Conservation (phyloP, 1,140 invertebrate genomes). For the Lepeophtheirus salmonis region DNA sequence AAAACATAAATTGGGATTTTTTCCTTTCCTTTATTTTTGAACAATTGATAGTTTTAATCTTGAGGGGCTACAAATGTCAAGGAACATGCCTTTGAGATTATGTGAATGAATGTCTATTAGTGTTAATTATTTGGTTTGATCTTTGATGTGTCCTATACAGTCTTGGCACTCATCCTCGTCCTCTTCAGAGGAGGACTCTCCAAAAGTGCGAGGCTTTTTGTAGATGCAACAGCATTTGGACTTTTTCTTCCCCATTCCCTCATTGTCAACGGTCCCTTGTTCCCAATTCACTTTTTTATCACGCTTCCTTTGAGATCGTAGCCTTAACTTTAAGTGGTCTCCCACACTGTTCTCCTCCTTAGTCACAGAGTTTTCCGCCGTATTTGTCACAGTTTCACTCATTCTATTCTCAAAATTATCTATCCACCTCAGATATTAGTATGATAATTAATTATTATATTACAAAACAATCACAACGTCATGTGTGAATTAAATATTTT, state of each 20-base stretch:
- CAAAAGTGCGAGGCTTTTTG: constrained; percentile 26
- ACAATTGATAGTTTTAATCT: too few species aligned
- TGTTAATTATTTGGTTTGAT: too few species aligned
- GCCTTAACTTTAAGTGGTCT: neutral
- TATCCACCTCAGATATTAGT: too few species aligned
- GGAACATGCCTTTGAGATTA: too few species aligned
- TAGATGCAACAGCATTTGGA: constrained; percentile 35
- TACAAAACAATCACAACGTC: too few species aligned
- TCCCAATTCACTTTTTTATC: constrained; percentile 33
- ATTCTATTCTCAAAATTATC: neutral
- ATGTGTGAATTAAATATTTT: too few species aligned
- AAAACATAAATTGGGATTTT: too few species aligned
- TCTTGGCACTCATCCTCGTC: neutral
- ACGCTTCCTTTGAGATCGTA: neutral
- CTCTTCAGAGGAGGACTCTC: neutral
- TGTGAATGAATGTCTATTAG: too few species aligned
- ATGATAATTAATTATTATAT: too few species aligned
- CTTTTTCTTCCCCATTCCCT: constrained; percentile 36
- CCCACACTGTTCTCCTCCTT: neutral
- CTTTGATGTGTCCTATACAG: neutral
- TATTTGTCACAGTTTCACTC: neutral
- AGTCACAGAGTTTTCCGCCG: neutral
- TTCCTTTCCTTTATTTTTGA: too few species aligned
- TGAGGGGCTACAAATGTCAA: too few species aligned
- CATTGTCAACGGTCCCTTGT: constrained; percentile 35